Percentiles rank a stretch among this genome's conserved stretches.
These are phyloP conservation scores for Amaurobius ferox DNA, from an alignment of 2,888 invertebrate genomes.

Conservation along the genomic window DNA sequence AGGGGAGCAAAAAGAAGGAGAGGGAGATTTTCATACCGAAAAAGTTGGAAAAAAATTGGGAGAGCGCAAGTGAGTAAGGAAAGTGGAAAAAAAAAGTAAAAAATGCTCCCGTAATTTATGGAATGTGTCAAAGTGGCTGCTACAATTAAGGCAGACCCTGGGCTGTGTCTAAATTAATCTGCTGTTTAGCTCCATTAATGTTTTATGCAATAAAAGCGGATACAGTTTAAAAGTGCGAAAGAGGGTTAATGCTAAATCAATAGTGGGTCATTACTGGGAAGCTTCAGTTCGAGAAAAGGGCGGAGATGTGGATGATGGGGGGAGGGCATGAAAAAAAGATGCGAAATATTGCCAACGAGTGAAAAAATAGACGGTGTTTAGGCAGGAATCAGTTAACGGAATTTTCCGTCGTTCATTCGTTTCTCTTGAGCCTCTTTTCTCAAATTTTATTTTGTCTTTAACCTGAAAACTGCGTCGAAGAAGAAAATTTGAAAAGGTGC, in stretches of 20 bases:
- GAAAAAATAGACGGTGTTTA: slow-evolving; percentile 66
- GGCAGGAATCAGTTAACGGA: slow-evolving; percentile 71
- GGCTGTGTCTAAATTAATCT: slow-evolving; percentile 72
- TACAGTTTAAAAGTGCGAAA: slow-evolving; percentile 71
- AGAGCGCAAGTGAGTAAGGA: not conserved
- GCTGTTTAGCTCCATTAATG: slow-evolving; percentile 72
- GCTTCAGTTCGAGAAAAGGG: slow-evolving; percentile 16
- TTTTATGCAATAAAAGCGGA: slow-evolving; percentile 71
- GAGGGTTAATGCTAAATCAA: slow-evolving; percentile 71
- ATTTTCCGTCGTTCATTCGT: slow-evolving; percentile 27
- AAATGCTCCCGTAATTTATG: slow-evolving; percentile 58
- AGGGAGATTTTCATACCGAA: not conserved
- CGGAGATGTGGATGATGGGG: slow-evolving; percentile 1
- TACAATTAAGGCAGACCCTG: slow-evolving; percentile 66
- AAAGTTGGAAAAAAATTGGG: not conserved
- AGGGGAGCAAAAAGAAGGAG: slow-evolving; percentile 14
- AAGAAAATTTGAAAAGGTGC: not conserved
- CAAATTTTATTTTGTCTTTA: slow-evolving; percentile 53
- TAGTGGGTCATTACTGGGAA: slow-evolving; percentile 64
- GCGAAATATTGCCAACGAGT: slow-evolving; percentile 63
- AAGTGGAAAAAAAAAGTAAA: slow-evolving; percentile 24
- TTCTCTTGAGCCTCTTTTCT: not conserved
- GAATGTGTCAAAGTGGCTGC: slow-evolving; percentile 69
- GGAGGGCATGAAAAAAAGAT: slow-evolving; percentile 18
- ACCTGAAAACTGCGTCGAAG: too few species aligned